Evolutionary conservation across 2,113 vertebrate species (phyloP).

Genomic region (Cisticola juncidis): DNA sequence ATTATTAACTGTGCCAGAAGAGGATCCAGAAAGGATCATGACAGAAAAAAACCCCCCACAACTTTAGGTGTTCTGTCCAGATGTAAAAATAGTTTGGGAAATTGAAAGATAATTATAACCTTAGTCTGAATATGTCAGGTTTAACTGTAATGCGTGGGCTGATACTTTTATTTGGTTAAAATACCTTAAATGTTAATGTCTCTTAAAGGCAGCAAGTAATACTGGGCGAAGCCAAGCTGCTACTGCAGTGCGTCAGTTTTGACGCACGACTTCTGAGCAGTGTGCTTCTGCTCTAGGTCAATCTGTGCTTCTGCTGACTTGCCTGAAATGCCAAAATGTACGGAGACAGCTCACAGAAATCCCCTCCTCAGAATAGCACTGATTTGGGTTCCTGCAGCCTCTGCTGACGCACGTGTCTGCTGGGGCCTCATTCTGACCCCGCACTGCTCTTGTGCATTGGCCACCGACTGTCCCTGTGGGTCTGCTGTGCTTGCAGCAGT

Average conservation of each 20-base stretch:
- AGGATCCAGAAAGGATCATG: background rate
- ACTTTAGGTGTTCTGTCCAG: background rate
- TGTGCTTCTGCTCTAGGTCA: background rate
- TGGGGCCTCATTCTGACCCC: rapidly evolving
- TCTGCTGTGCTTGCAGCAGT: background rate
- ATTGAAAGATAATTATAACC: background rate
- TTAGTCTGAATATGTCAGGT: background rate
- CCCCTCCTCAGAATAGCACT: background rate
- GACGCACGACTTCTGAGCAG: rapidly evolving
- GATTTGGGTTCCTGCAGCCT: background rate
- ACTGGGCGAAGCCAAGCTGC: background rate
- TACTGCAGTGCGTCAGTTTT: background rate
- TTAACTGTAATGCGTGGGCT: background rate
- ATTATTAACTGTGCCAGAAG: background rate
- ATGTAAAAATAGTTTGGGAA: background rate
- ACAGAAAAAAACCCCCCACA: background rate
- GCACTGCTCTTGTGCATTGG: background rate
- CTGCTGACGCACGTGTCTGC: background rate
- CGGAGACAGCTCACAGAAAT: background rate
- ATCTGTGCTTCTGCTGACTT: background rate
- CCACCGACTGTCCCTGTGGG: rapidly evolving
- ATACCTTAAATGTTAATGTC: background rate
- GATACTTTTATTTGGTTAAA: background rate
- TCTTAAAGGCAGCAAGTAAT: background rate
- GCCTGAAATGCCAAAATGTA: background rate